Percentiles rank a stretch among this genome's conserved stretches.
Conservation (phyloP, 2,888 invertebrate genomes). For the Peribatodes rhomboidaria region DNA sequence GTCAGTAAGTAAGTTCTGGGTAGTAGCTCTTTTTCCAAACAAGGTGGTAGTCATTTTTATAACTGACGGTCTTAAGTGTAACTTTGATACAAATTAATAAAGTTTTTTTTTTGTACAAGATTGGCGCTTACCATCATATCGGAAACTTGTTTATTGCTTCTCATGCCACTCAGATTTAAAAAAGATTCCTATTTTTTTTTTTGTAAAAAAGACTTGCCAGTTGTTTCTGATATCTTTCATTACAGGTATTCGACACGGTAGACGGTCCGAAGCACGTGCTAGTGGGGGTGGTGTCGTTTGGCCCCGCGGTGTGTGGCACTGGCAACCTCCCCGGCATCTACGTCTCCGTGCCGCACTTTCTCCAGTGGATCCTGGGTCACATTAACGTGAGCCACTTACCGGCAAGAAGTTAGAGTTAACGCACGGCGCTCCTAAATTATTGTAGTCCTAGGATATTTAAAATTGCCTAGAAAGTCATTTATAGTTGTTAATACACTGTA, state of each 20-base stretch:
- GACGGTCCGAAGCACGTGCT: conserved; percentile 84
- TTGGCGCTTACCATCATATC: too few species aligned
- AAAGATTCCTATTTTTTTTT: too few species aligned
- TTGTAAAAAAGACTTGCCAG: not conserved
- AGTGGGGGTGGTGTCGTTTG: conserved; percentile 89
- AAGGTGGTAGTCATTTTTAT: too few species aligned
- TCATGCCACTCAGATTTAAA: too few species aligned
- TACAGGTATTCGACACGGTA: conserved; percentile 75
- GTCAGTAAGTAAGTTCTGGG: too few species aligned
- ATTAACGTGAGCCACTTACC: conserved; percentile 38
- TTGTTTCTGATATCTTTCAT: conserved; percentile 36
- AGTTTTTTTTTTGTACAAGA: too few species aligned
- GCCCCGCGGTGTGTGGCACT: conserved; percentile 84
- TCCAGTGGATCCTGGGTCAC: conserved; percentile 85
- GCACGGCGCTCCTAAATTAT: too few species aligned
- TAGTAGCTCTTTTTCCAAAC: too few species aligned
- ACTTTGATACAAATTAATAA: too few species aligned
- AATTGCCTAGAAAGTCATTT: too few species aligned
- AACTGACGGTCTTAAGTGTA: too few species aligned
- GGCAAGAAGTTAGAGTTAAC: not conserved
- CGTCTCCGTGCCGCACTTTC: conserved; percentile 77
- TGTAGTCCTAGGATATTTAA: not conserved
- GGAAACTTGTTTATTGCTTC: too few species aligned
- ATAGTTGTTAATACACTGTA: not conserved
- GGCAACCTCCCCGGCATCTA: conserved; percentile 84